These are phyloP conservation scores for Halcyon malimbica DNA, from an alignment of 2,113 vertebrate species.

Conservation along the genomic window DNA sequence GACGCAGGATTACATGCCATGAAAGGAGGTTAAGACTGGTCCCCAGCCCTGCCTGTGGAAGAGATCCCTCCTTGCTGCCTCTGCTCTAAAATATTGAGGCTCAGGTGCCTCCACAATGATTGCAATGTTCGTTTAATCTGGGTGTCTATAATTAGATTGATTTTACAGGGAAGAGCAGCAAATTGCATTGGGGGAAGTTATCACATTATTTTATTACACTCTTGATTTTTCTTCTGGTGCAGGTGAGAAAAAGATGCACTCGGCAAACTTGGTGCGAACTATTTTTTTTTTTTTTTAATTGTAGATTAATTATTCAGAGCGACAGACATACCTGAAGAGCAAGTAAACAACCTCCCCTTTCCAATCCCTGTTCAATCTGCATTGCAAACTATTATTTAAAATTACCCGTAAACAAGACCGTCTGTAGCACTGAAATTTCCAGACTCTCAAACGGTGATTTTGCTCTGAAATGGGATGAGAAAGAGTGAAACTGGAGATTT, in stretches of 20 bases:
- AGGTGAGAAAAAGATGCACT: conserved; percentile 1
- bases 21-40: background rate
- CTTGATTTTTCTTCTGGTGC: background rate
- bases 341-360: conserved; percentile 34
- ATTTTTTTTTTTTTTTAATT: conserved; percentile 1
- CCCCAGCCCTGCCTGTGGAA: background rate
- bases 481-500: background rate
- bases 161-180: conserved; percentile 51
- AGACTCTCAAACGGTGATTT: background rate
- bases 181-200: conserved; percentile 47
- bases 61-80: background rate
- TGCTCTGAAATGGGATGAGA: background rate
- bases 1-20: background rate
- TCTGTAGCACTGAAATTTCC: background rate
- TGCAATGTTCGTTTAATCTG: conserved; percentile 48
- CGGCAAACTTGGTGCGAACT: background rate
- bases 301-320: conserved; percentile 47
- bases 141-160: conserved; percentile 54
- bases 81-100: background rate
- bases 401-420: background rate
- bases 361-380: background rate
- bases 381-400: conserved; percentile 39
- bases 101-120: background rate
- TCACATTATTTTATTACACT: conserved; percentile 41
- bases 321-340: conserved; percentile 30